These are phyloP conservation scores for Struthidea cinerea DNA, from an alignment of 2,113 vertebrate species.

Conservation along the genomic window DNA sequence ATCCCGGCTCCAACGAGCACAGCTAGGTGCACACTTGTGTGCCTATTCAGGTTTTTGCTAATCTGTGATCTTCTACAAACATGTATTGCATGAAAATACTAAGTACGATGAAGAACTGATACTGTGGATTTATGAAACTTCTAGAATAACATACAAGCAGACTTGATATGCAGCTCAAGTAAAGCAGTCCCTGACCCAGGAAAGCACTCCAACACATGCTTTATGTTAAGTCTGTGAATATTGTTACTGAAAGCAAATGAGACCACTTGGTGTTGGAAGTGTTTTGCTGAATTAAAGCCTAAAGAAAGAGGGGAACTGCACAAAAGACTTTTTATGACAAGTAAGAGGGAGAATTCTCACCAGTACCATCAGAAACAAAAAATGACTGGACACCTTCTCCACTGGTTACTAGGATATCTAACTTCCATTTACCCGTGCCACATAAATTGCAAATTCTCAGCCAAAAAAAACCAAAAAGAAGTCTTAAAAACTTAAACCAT, in stretches of 20 bases:
- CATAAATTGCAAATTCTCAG: not conserved
- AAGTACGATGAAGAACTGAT: not conserved
- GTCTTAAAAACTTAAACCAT: not conserved
- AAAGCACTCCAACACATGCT: constrained; percentile 35
- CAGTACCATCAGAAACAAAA: not conserved
- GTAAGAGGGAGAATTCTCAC: not conserved
- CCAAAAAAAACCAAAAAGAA: not conserved
- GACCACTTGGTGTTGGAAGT: constrained; percentile 15
- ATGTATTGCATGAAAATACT: not conserved
- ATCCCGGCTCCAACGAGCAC: not conserved
- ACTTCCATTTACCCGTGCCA: not conserved
- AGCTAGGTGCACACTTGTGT: not conserved
- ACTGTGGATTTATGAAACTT: not conserved
- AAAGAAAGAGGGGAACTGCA: not conserved
- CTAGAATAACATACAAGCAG: not conserved
- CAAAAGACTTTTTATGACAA: constrained; percentile 29
- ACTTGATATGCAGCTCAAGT: constrained; percentile 2
- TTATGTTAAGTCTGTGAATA: constrained; percentile 38
- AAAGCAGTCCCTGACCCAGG: constrained; percentile 12
- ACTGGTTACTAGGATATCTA: not conserved
- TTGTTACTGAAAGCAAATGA: constrained; percentile 53
- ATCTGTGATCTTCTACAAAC: not conserved
- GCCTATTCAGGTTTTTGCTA: not conserved
- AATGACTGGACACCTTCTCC: not conserved
- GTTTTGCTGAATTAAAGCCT: constrained; percentile 32